phyloP scores from a whole-genome alignment of 2,797 vertebrate species.

The Holocentrus rufus region DNA sequence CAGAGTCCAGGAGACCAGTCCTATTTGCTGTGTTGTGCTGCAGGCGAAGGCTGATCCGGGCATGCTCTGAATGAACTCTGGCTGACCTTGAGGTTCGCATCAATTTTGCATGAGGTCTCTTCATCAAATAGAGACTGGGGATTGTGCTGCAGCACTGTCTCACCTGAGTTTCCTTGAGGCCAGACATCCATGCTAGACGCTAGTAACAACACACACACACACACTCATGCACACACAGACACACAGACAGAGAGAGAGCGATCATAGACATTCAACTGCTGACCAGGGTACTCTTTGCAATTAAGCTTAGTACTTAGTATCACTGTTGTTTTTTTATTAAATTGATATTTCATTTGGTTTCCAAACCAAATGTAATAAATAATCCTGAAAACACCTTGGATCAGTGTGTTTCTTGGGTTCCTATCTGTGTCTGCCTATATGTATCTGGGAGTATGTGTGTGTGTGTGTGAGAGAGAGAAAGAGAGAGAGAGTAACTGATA shows the following conservation, averaged over 20 bases:
- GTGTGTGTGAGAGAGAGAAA: background rate
- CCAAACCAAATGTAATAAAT: slow-evolving; percentile 38
- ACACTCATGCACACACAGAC: slow-evolving; percentile 10
- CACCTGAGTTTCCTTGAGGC: slow-evolving; percentile 69
- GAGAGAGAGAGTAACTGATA: too few species aligned
- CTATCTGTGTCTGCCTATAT: background rate
- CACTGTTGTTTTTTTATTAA: slow-evolving; percentile 52
- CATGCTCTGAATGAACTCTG: slow-evolving; percentile 76
- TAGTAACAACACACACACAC: slow-evolving; percentile 48
- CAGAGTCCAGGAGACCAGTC: slow-evolving; percentile 31
- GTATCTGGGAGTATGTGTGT: background rate
- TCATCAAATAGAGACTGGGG: slow-evolving; percentile 74
- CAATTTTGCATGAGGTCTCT: slow-evolving; percentile 80
- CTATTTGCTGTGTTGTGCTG: slow-evolving; percentile 49
- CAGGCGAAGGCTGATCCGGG: slow-evolving; percentile 59
- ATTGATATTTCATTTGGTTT: slow-evolving; percentile 57
- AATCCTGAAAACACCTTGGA: slow-evolving; percentile 22
- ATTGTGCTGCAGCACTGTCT: slow-evolving; percentile 65
- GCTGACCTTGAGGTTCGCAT: slow-evolving; percentile 78
- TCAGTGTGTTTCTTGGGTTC: background rate
- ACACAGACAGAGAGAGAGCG: slow-evolving; percentile 19
- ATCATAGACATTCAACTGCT: slow-evolving; percentile 66
- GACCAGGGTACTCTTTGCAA: slow-evolving; percentile 51
- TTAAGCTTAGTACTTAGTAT: slow-evolving; percentile 49
- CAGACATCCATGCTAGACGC: slow-evolving; percentile 61